Conservation (phyloP, 2,797 vertebrate genomes). For the Gambusia yucatana region DNA sequence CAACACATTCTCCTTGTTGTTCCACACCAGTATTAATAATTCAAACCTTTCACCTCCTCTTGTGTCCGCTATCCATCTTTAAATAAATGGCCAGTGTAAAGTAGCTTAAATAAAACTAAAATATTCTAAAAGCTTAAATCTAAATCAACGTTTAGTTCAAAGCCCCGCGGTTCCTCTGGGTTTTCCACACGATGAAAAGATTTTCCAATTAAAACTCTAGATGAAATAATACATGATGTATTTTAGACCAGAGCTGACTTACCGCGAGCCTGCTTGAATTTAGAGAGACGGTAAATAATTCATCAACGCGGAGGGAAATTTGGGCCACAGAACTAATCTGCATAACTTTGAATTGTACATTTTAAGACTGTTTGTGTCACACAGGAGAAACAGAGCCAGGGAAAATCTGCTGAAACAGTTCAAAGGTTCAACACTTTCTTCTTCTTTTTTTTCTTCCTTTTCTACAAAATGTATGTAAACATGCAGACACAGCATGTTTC, state of each 20-base stretch:
- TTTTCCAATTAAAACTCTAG: not conserved
- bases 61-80: not conserved
- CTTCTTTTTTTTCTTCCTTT: not conserved
- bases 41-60: slow-evolving; percentile 1
- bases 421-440: not conserved
- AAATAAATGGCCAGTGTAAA: not conserved
- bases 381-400: not conserved
- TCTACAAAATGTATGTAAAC: not conserved
- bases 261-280: slow-evolving; percentile 44
- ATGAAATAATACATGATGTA: slow-evolving; percentile 10
- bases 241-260: slow-evolving; percentile 24
- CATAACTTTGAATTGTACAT: slow-evolving; percentile 33
- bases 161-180: not conserved
- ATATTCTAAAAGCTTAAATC: not conserved
- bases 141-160: not conserved
- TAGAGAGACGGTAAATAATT: slow-evolving; percentile 73
- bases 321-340: slow-evolving; percentile 54
- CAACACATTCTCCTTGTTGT: slow-evolving; percentile 43
- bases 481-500: not conserved
- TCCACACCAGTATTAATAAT: not conserved
- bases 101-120: not conserved
- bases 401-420: slow-evolving; percentile 1
- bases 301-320: slow-evolving; percentile 36
- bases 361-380: slow-evolving; percentile 17
- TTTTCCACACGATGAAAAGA: not conserved